A percentile compares a stretch with the other conserved stretches of the same genome.
Evolutionary conservation across 1,140 invertebrate species (phyloP).

Genomic region (Drosophila mojavensis): DNA sequence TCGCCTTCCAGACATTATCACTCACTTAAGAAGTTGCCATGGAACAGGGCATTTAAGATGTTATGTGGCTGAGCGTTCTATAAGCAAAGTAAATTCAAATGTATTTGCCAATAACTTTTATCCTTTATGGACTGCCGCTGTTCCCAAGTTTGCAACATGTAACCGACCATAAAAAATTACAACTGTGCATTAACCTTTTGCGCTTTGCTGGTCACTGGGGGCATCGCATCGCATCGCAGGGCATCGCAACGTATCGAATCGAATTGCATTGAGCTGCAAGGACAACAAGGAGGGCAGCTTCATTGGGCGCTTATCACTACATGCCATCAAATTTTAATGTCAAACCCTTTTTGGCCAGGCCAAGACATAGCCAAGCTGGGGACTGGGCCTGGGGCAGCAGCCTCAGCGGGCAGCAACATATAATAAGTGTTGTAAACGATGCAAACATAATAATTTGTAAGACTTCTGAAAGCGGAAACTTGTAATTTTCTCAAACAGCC

Average conservation of each 20-base stretch:
- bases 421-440: constrained; percentile 82
- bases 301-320: constrained; percentile 79
- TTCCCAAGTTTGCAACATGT: constrained; percentile 70
- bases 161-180: constrained; percentile 81
- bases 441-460: constrained; percentile 82
- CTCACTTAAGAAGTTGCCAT: constrained; percentile 31
- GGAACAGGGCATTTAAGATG: constrained; percentile 36
- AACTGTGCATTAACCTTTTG: constrained; percentile 80
- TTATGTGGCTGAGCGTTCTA: constrained; percentile 38
- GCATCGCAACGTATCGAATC: constrained; percentile 34
- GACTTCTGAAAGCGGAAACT: constrained; percentile 81
- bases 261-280: constrained; percentile 47
- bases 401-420: constrained; percentile 50
- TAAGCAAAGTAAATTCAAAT: constrained; percentile 73
- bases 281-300: constrained; percentile 52
- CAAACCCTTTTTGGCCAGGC: constrained; percentile 65
- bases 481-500: constrained; percentile 76
- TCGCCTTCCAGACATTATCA: constrained; percentile 6
- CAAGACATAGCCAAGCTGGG: constrained; percentile 1
- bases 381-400: background rate
- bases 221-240: constrained; percentile 26
- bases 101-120: constrained; percentile 77
- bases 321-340: constrained; percentile 82
- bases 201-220: constrained; percentile 45
- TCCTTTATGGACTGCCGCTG: constrained; percentile 69